Conservation (phyloP, 2,888 invertebrate species). For the Lycia hirtaria region DNA sequence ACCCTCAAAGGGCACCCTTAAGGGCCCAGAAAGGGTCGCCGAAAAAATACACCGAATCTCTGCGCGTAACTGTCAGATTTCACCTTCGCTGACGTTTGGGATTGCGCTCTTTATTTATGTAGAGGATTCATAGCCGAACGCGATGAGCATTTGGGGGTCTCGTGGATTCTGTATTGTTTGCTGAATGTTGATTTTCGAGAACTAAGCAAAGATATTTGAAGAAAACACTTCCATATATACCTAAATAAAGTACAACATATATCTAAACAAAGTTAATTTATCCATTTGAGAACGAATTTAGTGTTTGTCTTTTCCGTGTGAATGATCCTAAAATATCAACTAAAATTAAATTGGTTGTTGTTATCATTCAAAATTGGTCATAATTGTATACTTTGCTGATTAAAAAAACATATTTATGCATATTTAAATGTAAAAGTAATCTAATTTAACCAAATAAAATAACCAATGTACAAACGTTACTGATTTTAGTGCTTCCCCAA, state of each 20-base stretch:
- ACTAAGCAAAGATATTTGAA: background rate
- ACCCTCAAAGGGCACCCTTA: slow-evolving; percentile 32
- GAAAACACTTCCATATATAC: too few species aligned
- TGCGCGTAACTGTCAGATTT: slow-evolving; percentile 33
- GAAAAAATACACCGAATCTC: slow-evolving; percentile 33
- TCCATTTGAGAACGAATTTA: background rate
- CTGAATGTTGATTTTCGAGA: background rate
- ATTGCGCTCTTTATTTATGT: slow-evolving; percentile 29
- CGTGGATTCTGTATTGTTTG: slow-evolving; percentile 7
- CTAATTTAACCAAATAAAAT: too few species aligned
- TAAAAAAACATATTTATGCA: too few species aligned
- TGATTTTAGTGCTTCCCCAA: too few species aligned
- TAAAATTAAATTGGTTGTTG: too few species aligned
- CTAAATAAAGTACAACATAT: too few species aligned
- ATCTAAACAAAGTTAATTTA: background rate
- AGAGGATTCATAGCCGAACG: slow-evolving; percentile 21
- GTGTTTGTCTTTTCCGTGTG: too few species aligned
- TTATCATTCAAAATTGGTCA: too few species aligned
- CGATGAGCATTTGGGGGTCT: slow-evolving; percentile 16
- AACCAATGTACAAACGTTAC: too few species aligned
- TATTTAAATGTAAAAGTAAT: too few species aligned
- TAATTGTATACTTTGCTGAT: too few species aligned
- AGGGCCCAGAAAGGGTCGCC: slow-evolving; percentile 32
- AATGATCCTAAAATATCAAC: too few species aligned
- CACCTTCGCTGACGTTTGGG: slow-evolving; percentile 25